Conservation (phyloP, 2,113 vertebrate species). For the Sylvietta virens region DNA sequence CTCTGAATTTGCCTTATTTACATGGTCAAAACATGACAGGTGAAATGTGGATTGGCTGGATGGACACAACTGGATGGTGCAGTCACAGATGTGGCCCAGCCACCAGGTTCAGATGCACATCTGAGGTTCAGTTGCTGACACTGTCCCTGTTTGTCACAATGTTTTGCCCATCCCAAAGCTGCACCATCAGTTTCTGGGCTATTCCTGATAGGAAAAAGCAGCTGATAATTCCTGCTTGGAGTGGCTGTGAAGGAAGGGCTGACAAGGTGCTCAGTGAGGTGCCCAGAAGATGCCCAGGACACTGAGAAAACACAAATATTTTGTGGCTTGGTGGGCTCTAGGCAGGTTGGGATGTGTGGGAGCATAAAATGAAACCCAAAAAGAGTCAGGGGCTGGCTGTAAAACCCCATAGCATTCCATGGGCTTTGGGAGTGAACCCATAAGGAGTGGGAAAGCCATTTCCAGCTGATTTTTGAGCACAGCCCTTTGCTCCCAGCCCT, state of each 20-base stretch:
- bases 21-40: fast-evolving
- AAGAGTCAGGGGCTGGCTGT: background rate
- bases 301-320: background rate
- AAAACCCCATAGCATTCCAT: background rate
- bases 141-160: background rate
- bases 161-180: background rate
- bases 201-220: background rate
- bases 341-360: background rate
- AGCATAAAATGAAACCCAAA: background rate
- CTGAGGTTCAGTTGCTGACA: background rate
- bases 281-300: background rate
- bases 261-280: fast-evolving
- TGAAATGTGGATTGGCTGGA: background rate
- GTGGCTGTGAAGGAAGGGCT: background rate
- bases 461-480: background rate
- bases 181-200: background rate
- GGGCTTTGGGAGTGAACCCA: fast-evolving
- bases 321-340: background rate
- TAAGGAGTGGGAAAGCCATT: background rate
- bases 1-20: background rate
- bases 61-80: background rate
- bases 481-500: background rate
- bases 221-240: background rate
- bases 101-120: background rate
- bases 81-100: background rate